Evolutionary conservation across 2,113 vertebrate species (phyloP), one percentile per base, ranked within the genome.

Genomic region (Bothrops jararaca): DNA sequence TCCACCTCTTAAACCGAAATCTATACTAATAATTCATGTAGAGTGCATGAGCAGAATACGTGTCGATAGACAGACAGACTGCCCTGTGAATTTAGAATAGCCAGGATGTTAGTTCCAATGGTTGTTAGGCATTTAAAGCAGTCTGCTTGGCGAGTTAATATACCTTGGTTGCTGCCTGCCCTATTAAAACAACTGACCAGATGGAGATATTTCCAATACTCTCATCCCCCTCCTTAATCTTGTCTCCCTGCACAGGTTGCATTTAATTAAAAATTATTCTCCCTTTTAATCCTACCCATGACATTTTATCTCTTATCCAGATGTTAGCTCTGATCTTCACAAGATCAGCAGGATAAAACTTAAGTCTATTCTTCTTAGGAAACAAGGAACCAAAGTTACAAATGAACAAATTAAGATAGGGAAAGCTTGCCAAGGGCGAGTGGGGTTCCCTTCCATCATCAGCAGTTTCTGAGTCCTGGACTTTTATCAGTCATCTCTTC

Each of bases 251-350:
- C 89, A 88, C 94, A 97, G 92, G 92, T 94, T 97, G 95, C 89
- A 95, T 91, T 95, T 95, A 97, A 97, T 97, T 97, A 96, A 97
- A 90, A 98, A 95, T 95, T 95, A 94, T 95, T 97, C 85, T 90
- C 24, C 22, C 96, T 96, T 94, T 96, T 97, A 93, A 92, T 90
- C 39, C 4, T 85, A 69, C 91, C 91, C 54, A 88, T 92, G 92
- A 94, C 88, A 7, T 88, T 95, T 96, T 92, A 95, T 50, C 5
- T 86, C 95, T 93, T 93, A 96, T 94, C 95, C 96, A 97, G 96
- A 97, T 97, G 96, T 96, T 97, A 96, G 93, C 94, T 93, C 91
- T 93, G 91, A 94, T 96, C 95, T 96, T 96, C 91, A 94, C 94
- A 96, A 96, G 95, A 95, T 96, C 94, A 94, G 94, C 94, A 95